Percentiles rank a stretch among this genome's conserved stretches.
These are phyloP conservation scores for Sinonovacula constricta DNA, from an alignment of 1,140 invertebrate genomes.

Conservation along the genomic window DNA sequence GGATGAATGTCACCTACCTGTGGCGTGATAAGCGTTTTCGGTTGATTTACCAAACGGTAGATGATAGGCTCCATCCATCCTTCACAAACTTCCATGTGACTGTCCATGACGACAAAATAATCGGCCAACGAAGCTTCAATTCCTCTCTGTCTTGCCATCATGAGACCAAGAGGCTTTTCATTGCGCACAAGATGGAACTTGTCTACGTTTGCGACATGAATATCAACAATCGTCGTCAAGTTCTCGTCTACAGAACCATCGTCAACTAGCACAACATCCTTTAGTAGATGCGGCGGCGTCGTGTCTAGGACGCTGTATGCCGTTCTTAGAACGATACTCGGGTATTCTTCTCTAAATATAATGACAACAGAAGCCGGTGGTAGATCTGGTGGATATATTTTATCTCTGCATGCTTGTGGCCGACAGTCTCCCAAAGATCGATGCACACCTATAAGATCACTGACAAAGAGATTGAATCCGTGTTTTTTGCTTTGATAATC, in stretches of 20 bases:
- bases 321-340: constrained; percentile 89
- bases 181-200: constrained; percentile 18
- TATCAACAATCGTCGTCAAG: background rate
- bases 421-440: constrained; percentile 11
- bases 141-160: constrained; percentile 25
- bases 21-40: constrained; percentile 28
- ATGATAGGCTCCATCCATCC: constrained; percentile 35
- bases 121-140: background rate
- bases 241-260: constrained; percentile 78
- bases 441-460: constrained; percentile 16
- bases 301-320: constrained; percentile 92
- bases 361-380: constrained; percentile 84
- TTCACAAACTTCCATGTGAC: constrained; percentile 22
- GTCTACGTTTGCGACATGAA: constrained; percentile 28
- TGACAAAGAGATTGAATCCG: constrained; percentile 20
- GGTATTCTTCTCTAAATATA: constrained; percentile 93
- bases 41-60: constrained; percentile 8
- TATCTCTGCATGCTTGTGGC: constrained; percentile 14
- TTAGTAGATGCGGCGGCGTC: constrained; percentile 86
- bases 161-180: constrained; percentile 19
- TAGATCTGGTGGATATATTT: constrained; percentile 76
- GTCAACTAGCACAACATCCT: constrained; percentile 92
- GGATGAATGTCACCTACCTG: background rate
- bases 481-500: too few species aligned
- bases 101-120: constrained; percentile 37